Evolutionary conservation across 2,797 vertebrate genomes (phyloP).

Genomic region (Mico argentatus): DNA sequence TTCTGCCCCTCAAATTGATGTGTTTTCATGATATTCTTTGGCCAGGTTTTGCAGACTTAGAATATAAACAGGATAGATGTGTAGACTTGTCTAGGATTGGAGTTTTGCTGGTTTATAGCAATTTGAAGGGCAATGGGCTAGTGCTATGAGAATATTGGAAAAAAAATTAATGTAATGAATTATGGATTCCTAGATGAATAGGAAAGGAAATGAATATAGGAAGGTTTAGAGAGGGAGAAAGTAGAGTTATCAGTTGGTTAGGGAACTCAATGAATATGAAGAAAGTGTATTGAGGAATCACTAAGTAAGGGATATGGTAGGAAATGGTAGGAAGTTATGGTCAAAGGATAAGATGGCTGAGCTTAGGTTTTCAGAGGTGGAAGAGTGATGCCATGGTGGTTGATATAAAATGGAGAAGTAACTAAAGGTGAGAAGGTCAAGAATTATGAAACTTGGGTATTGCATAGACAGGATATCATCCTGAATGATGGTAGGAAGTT

Average conservation of each 20-base stretch:
- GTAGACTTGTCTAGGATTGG: neutral
- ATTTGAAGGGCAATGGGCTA: neutral
- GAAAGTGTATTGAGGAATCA: neutral
- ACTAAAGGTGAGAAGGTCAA: neutral
- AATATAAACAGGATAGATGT: neutral
- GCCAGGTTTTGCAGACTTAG: neutral
- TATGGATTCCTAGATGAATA: neutral
- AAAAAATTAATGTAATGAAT: neutral
- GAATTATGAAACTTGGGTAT: neutral
- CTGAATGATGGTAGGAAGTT: neutral
- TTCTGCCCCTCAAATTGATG: neutral
- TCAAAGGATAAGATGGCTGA: neutral
- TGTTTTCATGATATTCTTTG: neutral
- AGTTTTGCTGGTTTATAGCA: neutral
- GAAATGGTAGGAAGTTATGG: neutral
- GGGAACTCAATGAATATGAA: neutral
- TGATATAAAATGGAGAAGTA: neutral
- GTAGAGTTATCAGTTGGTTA: neutral
- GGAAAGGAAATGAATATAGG: neutral
- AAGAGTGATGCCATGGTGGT: neutral
- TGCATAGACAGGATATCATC: neutral
- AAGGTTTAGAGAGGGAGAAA: neutral
- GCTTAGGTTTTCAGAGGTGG: neutral
- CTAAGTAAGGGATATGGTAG: neutral
- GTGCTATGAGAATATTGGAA: constrained; percentile 13